Evolutionary conservation across 2,888 invertebrate species (phyloP).

Genomic region (Abscondita cerata): DNA sequence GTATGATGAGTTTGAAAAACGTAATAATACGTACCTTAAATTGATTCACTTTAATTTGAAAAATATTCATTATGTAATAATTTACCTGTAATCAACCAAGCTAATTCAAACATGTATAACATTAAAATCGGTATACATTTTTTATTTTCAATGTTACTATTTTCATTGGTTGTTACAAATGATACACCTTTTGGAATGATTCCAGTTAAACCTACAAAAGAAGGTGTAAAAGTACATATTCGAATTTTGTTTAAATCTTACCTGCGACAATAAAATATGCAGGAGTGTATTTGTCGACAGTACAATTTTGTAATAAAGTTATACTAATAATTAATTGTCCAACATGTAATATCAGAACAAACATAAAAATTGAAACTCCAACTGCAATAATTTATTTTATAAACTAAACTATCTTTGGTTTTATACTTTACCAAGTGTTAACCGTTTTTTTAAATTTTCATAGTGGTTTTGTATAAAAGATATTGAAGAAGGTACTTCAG

Average conservation of each 20-base stretch:
- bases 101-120: conserved; percentile 20
- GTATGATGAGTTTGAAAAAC: not conserved
- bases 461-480: conserved; percentile 24
- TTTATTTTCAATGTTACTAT: not conserved
- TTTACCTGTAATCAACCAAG: conserved; percentile 21
- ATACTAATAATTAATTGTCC: conserved; percentile 6
- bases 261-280: conserved; percentile 27
- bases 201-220: conserved; percentile 20
- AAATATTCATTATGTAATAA: not conserved
- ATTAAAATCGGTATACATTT: conserved; percentile 8
- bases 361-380: conserved; percentile 13
- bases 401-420: not conserved
- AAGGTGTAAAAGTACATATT: not conserved
- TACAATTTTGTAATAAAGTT: conserved; percentile 11
- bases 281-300: conserved; percentile 18
- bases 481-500: conserved; percentile 23
- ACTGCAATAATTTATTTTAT: conserved; percentile 13
- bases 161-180: not conserved
- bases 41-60: not conserved
- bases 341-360: conserved; percentile 13
- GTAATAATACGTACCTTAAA: conserved; percentile 23
- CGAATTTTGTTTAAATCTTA: not conserved
- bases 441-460: conserved; percentile 20
- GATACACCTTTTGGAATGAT: conserved; percentile 2
- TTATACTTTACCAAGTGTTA: conserved; percentile 15